Evolutionary conservation across 2,797 vertebrate species (phyloP), one percentile per base, ranked within the genome.

Genomic region (Aselliscus stoliczkanus): DNA sequence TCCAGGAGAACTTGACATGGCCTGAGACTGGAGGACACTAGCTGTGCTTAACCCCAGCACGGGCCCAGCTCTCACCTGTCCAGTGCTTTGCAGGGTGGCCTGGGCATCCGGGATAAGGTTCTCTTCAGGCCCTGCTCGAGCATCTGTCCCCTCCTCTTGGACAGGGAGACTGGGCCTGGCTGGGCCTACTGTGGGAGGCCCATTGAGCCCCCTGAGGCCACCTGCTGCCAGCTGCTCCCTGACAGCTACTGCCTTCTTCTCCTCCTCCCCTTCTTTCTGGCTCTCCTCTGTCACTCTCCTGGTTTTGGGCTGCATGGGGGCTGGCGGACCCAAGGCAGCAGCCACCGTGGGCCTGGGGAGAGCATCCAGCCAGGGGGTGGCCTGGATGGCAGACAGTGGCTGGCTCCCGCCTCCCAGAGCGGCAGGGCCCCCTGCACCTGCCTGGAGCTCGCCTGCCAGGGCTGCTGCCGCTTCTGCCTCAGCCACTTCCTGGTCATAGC

Each of bases 401-500:
- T 86, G 85, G 10, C 23, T 25, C 18, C 80, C 76, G 0, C 69
- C 96, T 60, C 52, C 98, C 8, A 97, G 98, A 42, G 98, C 98
- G 0, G 97, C 94, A 0, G 97, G 97, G 3, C 88, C 90, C 34
- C 42, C 90, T 0, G 97, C 92, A 1, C 97, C 98, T 8, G 92
- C 97, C 84, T 97, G 98, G 31, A 97, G 83, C 94, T 98, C 97
- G 47, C 81, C 83, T 58, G 96, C 86, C 23, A 89, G 64, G 77
- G 92, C 87, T 1, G 20, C 82, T 1, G 97, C 60, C 14, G 50
- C 97, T 93, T 98, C 98, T 0, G 96, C 98, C 56, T 98, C 98
- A 0, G 97, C 95, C n/a, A 97, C 98, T 96, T 99, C 99, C 94
- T 98, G 99, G 96, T 99, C 98, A 0, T 99, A 99, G 88, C 98